phyloP scores from a whole-genome alignment of 2,888 invertebrate species.

The Chymomyza procnemis region DNA sequence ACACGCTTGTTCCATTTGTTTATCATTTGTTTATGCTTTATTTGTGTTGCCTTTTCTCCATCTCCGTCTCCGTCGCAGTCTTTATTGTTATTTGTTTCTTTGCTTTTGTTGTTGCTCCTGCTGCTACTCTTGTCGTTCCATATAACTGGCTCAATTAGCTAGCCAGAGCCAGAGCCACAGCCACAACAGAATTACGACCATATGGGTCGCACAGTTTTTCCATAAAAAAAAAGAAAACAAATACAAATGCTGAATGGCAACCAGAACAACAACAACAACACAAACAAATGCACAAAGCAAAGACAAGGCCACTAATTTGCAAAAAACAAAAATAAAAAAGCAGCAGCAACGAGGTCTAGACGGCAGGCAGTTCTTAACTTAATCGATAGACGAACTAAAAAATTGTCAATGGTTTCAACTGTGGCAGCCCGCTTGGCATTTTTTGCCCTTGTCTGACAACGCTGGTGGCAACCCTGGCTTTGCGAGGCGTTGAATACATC shows the following conservation, averaged over 20 bases:
- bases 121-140: conserved; percentile 11
- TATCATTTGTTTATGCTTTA: neutral
- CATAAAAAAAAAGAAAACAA: conserved; percentile 17
- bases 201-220: neutral
- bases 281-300: neutral
- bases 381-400: conserved; percentile 60
- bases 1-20: neutral
- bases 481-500: conserved; percentile 31
- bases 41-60: conserved; percentile 12
- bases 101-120: neutral
- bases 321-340: too few species aligned
- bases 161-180: conserved; percentile 31
- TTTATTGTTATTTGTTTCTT: conserved; percentile 17
- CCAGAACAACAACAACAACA: conserved; percentile 20
- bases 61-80: neutral
- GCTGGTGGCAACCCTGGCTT: neutral
- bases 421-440: neutral
- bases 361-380: conserved; percentile 46
- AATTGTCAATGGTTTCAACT: conserved; percentile 50
- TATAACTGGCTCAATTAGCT: conserved; percentile 42
- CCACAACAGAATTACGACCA: conserved; percentile 17
- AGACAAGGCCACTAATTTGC: conserved; percentile 5
- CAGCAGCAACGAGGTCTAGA: conserved; percentile 30
- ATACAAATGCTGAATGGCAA: too few species aligned
- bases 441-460: neutral